Percentiles rank a stretch among this genome's conserved stretches.
These are phyloP conservation scores for Leucania comma DNA, from an alignment of 2,888 invertebrate genomes.

Conservation along the genomic window DNA sequence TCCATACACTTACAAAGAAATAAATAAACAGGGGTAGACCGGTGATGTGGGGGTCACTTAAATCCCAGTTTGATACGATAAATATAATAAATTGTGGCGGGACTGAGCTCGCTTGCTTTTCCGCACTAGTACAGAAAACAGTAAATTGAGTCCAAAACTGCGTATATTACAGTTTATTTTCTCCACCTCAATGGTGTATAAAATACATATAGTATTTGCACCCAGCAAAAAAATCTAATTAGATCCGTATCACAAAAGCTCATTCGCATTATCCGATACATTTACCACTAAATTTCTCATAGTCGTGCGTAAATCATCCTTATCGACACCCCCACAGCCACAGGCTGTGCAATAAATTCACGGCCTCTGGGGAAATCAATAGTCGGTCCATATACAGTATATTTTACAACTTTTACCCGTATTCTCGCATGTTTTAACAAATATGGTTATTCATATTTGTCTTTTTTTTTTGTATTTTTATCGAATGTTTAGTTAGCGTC, in stretches of 20 bases:
- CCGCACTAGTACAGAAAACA: no score
- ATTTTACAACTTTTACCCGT: constrained; percentile 21
- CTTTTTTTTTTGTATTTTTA: constrained; percentile 14
- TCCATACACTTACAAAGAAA: not conserved
- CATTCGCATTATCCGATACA: constrained; percentile 34
- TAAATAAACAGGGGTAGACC: no score
- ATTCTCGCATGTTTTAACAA: not conserved
- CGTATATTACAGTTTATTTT: no score
- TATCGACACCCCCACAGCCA: constrained; percentile 40
- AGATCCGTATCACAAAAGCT: constrained; percentile 19
- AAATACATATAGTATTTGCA: constrained; percentile 1
- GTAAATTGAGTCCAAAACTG: no score
- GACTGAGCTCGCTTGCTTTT: no score
- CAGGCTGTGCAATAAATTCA: constrained; percentile 23
- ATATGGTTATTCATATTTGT: constrained; percentile 11
- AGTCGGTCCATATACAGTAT: constrained; percentile 16
- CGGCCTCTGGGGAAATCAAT: constrained; percentile 48
- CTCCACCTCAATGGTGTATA: not conserved
- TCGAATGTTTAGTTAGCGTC: no score
- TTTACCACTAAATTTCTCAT: constrained; percentile 42
- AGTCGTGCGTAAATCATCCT: constrained; percentile 45
- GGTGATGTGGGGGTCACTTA: no score
- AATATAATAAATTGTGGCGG: no score
- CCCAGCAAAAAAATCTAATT: constrained; percentile 42
- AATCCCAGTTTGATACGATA: no score